Conservation (phyloP, 2,888 invertebrate genomes). For the Sinotaia quadrata region DNA sequence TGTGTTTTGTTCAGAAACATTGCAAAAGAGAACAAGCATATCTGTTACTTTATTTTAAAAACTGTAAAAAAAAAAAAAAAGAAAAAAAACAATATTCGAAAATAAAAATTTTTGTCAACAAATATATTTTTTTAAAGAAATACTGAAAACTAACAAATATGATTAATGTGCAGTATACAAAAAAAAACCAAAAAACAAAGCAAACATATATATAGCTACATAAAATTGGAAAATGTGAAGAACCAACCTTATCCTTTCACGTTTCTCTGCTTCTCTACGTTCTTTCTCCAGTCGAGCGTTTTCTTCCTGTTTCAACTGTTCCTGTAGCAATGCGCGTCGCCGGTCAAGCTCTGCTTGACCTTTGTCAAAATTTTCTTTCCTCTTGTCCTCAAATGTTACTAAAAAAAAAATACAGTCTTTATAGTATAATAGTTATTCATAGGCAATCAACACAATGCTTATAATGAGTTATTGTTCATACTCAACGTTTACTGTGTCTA, state of each 20-base stretch:
- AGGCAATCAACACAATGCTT: background rate
- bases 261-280: conserved; percentile 87
- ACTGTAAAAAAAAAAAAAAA: too few species aligned
- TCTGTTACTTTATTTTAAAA: too few species aligned
- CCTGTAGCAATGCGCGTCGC: conserved; percentile 88
- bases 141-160: too few species aligned
- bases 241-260: conserved; percentile 78
- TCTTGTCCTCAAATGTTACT: conserved; percentile 90
- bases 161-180: too few species aligned
- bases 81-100: too few species aligned
- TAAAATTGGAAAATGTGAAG: too few species aligned
- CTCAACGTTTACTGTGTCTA: background rate
- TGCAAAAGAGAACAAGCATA: too few species aligned
- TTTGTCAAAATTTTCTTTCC: conserved; percentile 97
- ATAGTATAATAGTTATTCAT: background rate
- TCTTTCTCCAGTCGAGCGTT: conserved; percentile 70
- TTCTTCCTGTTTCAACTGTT: conserved; percentile 85
- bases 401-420: background rate
- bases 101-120: too few species aligned
- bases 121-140: too few species aligned
- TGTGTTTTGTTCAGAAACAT: too few species aligned
- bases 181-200: too few species aligned
- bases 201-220: too few species aligned
- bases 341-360: conserved; percentile 97
- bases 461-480: background rate